Conservation (phyloP, 2,113 vertebrate genomes). For the Nycticryphes semicollaris region DNA sequence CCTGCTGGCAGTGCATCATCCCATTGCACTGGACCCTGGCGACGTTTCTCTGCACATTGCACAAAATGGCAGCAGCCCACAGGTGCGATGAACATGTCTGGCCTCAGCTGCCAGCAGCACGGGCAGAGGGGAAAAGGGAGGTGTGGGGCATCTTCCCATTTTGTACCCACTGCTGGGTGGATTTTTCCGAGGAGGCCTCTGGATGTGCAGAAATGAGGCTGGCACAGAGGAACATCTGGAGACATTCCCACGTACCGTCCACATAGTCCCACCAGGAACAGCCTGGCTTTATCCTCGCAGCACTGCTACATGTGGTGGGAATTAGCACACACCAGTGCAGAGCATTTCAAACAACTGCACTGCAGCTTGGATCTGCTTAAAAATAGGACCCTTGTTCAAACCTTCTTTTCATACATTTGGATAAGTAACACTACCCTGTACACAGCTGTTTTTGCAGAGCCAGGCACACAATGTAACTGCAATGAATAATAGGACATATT, state of each 20-base stretch:
- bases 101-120: not conserved
- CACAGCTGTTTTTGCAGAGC: not conserved
- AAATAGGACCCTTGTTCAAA: not conserved
- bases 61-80: not conserved
- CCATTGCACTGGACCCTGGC: rapidly evolving
- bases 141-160: not conserved
- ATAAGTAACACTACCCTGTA: not conserved
- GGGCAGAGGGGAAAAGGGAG: rapidly evolving
- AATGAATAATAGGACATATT: not conserved
- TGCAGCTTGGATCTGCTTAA: not conserved
- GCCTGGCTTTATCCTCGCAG: not conserved
- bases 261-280: not conserved
- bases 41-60: rapidly evolving
- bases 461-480: not conserved
- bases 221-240: not conserved
- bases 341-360: not conserved
- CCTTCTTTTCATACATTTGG: not conserved
- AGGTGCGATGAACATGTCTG: not conserved
- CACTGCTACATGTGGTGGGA: rapidly evolving
- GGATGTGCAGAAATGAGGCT: not conserved
- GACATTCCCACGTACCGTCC: rapidly evolving
- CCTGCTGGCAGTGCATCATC: not conserved
- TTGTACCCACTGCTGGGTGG: not conserved
- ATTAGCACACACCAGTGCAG: not conserved
- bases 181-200: not conserved